Evolutionary conservation across 2,888 invertebrate species (phyloP).

Genomic region (Lissonota sp.): DNA sequence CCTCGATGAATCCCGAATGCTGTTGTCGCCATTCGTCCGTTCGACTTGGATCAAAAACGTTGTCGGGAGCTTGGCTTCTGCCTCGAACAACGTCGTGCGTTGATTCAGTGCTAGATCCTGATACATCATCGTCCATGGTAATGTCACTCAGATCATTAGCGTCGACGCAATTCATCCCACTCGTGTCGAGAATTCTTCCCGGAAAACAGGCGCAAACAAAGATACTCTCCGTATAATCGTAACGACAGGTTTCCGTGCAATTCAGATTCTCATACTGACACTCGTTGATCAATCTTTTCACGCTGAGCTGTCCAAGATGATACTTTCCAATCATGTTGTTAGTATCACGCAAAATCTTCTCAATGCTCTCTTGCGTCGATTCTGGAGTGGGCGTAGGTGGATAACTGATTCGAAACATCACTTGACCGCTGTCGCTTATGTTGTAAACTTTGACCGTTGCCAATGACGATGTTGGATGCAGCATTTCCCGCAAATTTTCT

Average conservation of each 20-base stretch:
- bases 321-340: slow-evolving; percentile 77
- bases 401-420: slow-evolving; percentile 79
- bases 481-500: slow-evolving; percentile 85
- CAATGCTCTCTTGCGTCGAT: slow-evolving; percentile 75
- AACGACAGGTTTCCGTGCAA: slow-evolving; percentile 89
- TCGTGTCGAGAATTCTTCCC: slow-evolving; percentile 85
- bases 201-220: slow-evolving; percentile 89
- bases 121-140: slow-evolving; percentile 70
- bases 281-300: slow-evolving; percentile 85
- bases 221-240: slow-evolving; percentile 87
- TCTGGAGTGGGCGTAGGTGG: slow-evolving; percentile 73
- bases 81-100: slow-evolving; percentile 75
- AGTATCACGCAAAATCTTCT: slow-evolving; percentile 73
- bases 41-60: slow-evolving; percentile 62
- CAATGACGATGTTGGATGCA: slow-evolving; percentile 67
- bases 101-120: slow-evolving; percentile 69
- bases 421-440: slow-evolving; percentile 76
- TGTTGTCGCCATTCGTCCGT: slow-evolving; percentile 70
- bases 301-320: slow-evolving; percentile 74
- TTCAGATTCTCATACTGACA: slow-evolving; percentile 88
- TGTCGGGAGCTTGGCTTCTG: slow-evolving; percentile 74
- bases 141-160: slow-evolving; percentile 75
- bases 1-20: slow-evolving; percentile 61
- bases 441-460: slow-evolving; percentile 78
- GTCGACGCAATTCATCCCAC: slow-evolving; percentile 84